Conservation (phyloP, 2,113 vertebrate species). For the Plecturocebus donacophilus region DNA sequence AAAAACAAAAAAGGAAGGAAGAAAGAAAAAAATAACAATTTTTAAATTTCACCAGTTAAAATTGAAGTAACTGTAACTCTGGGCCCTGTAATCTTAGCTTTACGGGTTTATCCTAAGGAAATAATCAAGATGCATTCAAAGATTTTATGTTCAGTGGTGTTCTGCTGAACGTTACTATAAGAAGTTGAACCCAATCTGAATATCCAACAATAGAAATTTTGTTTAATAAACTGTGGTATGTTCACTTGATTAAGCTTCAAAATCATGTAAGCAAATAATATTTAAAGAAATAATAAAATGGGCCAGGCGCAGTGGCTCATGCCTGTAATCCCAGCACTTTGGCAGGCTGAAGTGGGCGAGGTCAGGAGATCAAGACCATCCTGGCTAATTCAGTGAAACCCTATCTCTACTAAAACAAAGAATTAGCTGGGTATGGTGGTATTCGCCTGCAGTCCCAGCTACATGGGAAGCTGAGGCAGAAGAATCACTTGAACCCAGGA, state of each 20-base stretch:
- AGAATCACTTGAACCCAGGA: too few species aligned
- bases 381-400: too few species aligned
- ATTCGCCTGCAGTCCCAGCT: too few species aligned
- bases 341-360: too few species aligned
- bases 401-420: too few species aligned
- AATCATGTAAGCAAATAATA: neutral
- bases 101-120: neutral
- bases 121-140: neutral
- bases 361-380: too few species aligned
- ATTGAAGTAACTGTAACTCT: neutral
- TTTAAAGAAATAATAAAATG: slow-evolving; percentile 32
- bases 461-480: too few species aligned
- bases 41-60: neutral
- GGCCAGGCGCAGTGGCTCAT: too few species aligned
- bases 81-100: neutral
- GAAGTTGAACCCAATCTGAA: neutral
- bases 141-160: slow-evolving; percentile 18
- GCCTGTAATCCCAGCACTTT: too few species aligned
- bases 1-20: too few species aligned
- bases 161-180: neutral
- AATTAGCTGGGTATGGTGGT: too few species aligned
- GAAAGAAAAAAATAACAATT: neutral
- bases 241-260: slow-evolving; percentile 23
- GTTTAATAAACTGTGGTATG: slow-evolving; percentile 26
- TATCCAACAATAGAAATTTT: neutral